Evolutionary conservation across 2,888 invertebrate genomes (phyloP).

Genomic region (Helicoverpa assulta): DNA sequence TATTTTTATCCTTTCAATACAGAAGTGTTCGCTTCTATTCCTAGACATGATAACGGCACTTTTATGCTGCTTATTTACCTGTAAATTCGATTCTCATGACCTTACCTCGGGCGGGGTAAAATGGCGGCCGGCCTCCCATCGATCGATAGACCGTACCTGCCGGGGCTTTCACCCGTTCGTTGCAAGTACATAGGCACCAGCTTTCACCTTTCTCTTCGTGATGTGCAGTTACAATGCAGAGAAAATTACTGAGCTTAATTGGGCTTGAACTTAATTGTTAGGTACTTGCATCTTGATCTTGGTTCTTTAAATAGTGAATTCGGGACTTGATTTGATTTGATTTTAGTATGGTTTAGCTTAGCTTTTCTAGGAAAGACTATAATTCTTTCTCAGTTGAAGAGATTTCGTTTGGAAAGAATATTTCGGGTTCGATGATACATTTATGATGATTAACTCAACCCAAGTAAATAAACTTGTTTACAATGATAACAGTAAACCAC

Average conservation of each 20-base stretch:
- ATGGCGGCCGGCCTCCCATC: conserved; percentile 41
- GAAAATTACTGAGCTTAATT: conserved; percentile 22
- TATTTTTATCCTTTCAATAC: too few species aligned
- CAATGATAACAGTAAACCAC: too few species aligned
- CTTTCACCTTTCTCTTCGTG: conserved; percentile 51
- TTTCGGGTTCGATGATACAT: too few species aligned
- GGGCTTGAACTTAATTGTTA: not conserved
- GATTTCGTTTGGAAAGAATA: not conserved
- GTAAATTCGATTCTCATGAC: not conserved
- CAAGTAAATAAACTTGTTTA: too few species aligned
- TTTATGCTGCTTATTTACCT: not conserved
- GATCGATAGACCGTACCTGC: conserved; percentile 26
- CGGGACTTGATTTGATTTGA: not conserved
- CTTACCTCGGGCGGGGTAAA: not conserved
- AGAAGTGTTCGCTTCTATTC: not conserved
- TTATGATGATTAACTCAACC: too few species aligned
- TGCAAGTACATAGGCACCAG: conserved; percentile 4
- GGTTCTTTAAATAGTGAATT: not conserved
- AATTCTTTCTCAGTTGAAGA: not conserved
- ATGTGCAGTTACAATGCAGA: conserved; percentile 14
- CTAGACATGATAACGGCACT: not conserved
- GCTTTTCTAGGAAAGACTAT: too few species aligned
- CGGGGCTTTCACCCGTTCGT: conserved; percentile 33
- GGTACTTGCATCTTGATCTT: not conserved
- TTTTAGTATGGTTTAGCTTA: not conserved